These are phyloP conservation scores for Philereme vetulata DNA, from an alignment of 2,888 invertebrate genomes.

Conservation along the genomic window DNA sequence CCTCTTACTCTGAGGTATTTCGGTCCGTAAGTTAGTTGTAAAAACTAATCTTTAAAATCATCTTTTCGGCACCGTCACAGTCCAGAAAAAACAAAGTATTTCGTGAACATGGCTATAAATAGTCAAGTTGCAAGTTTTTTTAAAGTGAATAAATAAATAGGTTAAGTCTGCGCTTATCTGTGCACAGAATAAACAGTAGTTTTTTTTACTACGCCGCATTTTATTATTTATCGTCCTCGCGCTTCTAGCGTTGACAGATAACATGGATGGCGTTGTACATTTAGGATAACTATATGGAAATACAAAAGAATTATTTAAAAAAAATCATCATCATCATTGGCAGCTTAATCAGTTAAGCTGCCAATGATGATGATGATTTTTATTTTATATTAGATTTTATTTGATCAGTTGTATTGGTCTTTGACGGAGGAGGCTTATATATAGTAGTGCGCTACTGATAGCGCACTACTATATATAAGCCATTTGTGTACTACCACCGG, in stretches of 20 bases:
- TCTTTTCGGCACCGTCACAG: slow-evolving; percentile 20
- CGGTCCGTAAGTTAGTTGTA: background rate
- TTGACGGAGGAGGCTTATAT: too few relatives aligned
- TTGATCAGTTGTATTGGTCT: too few relatives aligned
- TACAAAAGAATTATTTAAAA: too few relatives aligned
- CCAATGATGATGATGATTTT: too few relatives aligned
- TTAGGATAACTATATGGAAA: too few relatives aligned
- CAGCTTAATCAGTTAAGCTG: too few relatives aligned
- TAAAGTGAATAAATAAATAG: slow-evolving; percentile 20
- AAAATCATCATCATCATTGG: too few relatives aligned
- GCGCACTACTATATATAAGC: too few relatives aligned
- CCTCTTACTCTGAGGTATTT: background rate
- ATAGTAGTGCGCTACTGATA: too few relatives aligned
- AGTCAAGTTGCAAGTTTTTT: slow-evolving; percentile 5
- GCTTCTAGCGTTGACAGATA: slow-evolving; percentile 67
- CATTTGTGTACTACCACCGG: too few relatives aligned
- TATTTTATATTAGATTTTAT: too few relatives aligned
- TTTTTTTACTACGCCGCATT: slow-evolving; percentile 68
- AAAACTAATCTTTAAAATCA: slow-evolving; percentile 5
- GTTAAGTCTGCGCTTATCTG: slow-evolving; percentile 25
- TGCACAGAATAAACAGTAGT: slow-evolving; percentile 33
- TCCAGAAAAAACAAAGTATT: slow-evolving; percentile 5
- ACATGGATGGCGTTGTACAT: slow-evolving; percentile 46
- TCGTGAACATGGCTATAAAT: background rate
- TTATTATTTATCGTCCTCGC: slow-evolving; percentile 60